These are phyloP conservation scores for Dinoponera quadriceps DNA, from an alignment of 1,140 invertebrate species.

Conservation along the genomic window DNA sequence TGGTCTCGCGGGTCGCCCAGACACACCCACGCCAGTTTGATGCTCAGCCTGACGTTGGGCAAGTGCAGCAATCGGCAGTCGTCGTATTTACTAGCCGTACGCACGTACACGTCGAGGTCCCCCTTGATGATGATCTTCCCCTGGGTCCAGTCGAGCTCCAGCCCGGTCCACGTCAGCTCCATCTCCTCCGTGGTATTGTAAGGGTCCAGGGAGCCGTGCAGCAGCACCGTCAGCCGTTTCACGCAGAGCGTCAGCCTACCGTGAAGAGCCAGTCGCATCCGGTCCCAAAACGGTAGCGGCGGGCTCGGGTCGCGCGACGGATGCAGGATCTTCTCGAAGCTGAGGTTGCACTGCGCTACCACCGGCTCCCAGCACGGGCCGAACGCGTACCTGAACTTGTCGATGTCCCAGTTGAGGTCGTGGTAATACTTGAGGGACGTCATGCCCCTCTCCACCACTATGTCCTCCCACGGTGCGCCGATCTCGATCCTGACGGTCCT, in stretches of 20 bases:
- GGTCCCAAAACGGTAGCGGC: slow-evolving; percentile 98
- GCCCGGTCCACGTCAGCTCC: slow-evolving; percentile 97
- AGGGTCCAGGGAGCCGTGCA: slow-evolving; percentile 98
- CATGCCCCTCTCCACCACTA: slow-evolving; percentile 94
- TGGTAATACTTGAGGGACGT: slow-evolving; percentile 98
- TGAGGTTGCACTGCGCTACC: slow-evolving; percentile 97
- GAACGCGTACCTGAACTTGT: slow-evolving; percentile 96
- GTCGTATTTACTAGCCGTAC: slow-evolving; percentile 99
- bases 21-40: slow-evolving; percentile 96
- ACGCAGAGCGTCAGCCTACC: slow-evolving; percentile 95
- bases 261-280: slow-evolving; percentile 96
- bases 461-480: slow-evolving; percentile 91
- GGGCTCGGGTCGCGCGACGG: slow-evolving; percentile 97
- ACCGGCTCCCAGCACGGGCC: slow-evolving; percentile 99
- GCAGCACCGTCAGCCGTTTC: slow-evolving; percentile 93
- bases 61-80: slow-evolving; percentile 97
- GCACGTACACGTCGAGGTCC: slow-evolving; percentile 92
- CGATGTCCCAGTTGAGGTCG: slow-evolving; percentile 97
- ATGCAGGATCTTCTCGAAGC: slow-evolving; percentile 94
- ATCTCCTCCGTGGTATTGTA: slow-evolving; percentile 99
- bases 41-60: slow-evolving; percentile 94
- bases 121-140: slow-evolving; percentile 87
- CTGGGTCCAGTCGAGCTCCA: slow-evolving; percentile 98
- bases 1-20: slow-evolving; percentile 97
- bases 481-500: slow-evolving; percentile 90